Conservation (phyloP, 2,797 vertebrate genomes). For the Urosaurus nigricauda region DNA sequence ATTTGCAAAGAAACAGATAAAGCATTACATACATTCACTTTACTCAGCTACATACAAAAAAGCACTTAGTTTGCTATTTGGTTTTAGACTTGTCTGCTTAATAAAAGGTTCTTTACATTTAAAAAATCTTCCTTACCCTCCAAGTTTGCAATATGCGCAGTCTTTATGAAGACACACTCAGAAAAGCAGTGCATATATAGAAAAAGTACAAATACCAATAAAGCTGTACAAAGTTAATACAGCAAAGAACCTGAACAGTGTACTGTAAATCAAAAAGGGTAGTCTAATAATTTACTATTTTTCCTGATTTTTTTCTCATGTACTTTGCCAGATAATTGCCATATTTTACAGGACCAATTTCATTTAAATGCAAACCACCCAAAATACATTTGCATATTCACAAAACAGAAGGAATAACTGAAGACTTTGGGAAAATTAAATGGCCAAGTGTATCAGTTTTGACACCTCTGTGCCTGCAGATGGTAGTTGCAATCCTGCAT, state of each 20-base stretch:
- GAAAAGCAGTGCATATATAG: conserved; percentile 54
- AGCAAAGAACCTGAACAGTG: neutral
- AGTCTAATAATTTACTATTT: conserved; percentile 16
- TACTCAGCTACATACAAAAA: conserved; percentile 73
- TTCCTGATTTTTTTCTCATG: neutral
- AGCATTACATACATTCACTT: conserved; percentile 72
- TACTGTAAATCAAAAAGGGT: neutral
- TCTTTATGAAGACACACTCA: conserved; percentile 23
- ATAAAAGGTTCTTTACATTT: conserved; percentile 63
- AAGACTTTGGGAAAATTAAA: conserved; percentile 36
- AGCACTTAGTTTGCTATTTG: conserved; percentile 70
- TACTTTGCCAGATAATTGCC: neutral
- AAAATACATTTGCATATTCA: conserved; percentile 10
- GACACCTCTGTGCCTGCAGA: neutral
- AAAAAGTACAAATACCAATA: conserved; percentile 43
- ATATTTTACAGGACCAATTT: conserved; percentile 6
- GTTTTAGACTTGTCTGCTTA: conserved; percentile 58
- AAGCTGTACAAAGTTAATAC: conserved; percentile 25
- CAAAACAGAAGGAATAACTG: conserved; percentile 32
- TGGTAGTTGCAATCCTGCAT: neutral
- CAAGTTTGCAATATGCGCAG: conserved; percentile 47
- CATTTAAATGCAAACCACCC: conserved; percentile 4
- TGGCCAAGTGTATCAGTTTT: neutral
- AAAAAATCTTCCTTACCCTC: conserved; percentile 16
- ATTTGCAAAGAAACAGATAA: conserved; percentile 81